These are phyloP conservation scores for Megalopta genalis DNA, from an alignment of 1,140 invertebrate genomes.

Conservation along the genomic window DNA sequence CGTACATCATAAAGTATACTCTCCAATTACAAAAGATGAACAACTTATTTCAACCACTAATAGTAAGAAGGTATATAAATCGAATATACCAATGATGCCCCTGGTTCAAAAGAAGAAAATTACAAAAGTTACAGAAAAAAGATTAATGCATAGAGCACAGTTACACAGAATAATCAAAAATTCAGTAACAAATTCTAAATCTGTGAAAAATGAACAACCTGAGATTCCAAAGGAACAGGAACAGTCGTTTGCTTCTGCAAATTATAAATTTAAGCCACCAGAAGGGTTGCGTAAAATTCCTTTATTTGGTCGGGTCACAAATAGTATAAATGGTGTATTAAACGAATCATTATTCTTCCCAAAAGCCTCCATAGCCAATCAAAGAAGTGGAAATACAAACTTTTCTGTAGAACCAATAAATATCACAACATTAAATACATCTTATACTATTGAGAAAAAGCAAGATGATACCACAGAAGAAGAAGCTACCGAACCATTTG, in stretches of 20 bases:
- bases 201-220: background rate
- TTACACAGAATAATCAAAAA: conserved; percentile 13
- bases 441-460: background rate
- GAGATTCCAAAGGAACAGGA: background rate
- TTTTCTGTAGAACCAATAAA: background rate
- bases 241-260: conserved; percentile 54
- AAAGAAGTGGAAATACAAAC: background rate
- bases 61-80: background rate
- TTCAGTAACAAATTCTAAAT: background rate
- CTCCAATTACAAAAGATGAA: conserved; percentile 55
- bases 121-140: conserved; percentile 71
- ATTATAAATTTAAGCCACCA: conserved; percentile 65
- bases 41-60: background rate
- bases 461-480: background rate
- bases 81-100: background rate
- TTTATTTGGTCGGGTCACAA: conserved; percentile 57
- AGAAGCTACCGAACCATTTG: background rate
- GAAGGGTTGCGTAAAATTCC: conserved; percentile 41
- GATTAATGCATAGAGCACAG: conserved; percentile 62
- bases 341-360: background rate
- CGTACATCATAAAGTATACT: conserved; percentile 72
- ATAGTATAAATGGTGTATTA: background rate
- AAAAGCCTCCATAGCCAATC: background rate
- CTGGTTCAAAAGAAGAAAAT: conserved; percentile 57
- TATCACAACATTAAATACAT: too few relatives aligned